Percentiles rank a stretch among this genome's conserved stretches.
Conservation (phyloP, 2,113 vertebrate species). For the Amphiprion ocellaris region DNA sequence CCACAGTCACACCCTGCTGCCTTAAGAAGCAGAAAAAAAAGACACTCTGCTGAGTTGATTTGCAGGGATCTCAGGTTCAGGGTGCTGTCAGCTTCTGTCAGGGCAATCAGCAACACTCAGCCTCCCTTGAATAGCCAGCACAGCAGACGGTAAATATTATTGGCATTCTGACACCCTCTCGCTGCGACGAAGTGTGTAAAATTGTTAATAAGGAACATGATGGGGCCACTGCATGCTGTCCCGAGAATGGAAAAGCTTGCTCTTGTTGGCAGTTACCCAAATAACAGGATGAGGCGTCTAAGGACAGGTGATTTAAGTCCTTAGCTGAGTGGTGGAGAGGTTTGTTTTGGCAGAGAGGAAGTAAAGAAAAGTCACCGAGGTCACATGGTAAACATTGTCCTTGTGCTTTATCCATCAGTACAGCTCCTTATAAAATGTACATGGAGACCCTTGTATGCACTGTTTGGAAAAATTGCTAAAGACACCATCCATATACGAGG, state of each 20-base stretch:
- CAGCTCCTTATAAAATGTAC: constrained; percentile 48
- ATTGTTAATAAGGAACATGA: constrained; percentile 86
- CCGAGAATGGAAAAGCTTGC: constrained; percentile 73
- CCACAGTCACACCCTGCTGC: constrained; percentile 37
- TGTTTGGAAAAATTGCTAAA: constrained; percentile 66
- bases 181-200: constrained; percentile 83
- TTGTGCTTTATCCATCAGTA: constrained; percentile 52
- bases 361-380: constrained; percentile 57
- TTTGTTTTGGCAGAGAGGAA: constrained; percentile 76
- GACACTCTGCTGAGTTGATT: constrained; percentile 66
- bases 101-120: constrained; percentile 78
- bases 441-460: constrained; percentile 21
- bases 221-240: constrained; percentile 77
- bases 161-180: constrained; percentile 83
- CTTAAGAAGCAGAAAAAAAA: constrained; percentile 45
- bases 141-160: constrained; percentile 86
- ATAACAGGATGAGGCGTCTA: constrained; percentile 78
- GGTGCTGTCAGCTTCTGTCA: constrained; percentile 81
- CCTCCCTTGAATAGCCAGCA: constrained; percentile 73
- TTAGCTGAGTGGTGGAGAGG: constrained; percentile 65
- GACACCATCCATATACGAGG: constrained; percentile 20
- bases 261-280: constrained; percentile 84
- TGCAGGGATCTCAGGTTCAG: constrained; percentile 74
- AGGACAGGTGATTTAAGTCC: constrained; percentile 79
- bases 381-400: constrained; percentile 63